These are phyloP conservation scores for Pachypsylla venusta DNA, from an alignment of 1,140 invertebrate genomes.

Conservation along the genomic window DNA sequence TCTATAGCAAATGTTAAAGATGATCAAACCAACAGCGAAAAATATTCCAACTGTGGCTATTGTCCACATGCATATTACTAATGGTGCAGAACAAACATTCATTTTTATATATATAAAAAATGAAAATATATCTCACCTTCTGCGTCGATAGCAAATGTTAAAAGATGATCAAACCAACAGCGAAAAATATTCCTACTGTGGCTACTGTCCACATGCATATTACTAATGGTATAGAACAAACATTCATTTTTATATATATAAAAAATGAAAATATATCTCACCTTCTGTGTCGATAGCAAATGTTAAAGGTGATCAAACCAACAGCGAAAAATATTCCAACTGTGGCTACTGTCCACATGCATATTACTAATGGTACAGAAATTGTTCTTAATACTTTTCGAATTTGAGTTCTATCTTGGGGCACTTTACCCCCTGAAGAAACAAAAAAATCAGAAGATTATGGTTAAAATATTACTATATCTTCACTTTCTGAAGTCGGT, in stretches of 20 bases:
- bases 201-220: conserved; percentile 82
- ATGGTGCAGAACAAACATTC: conserved; percentile 64
- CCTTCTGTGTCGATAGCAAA: conserved; percentile 76
- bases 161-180: conserved; percentile 72
- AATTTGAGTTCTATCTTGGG: conserved; percentile 84
- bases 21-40: conserved; percentile 61
- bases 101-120: too few relatives aligned
- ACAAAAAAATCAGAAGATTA: too few relatives aligned
- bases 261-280: conserved; percentile 32
- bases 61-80: conserved; percentile 82
- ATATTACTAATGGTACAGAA: conserved; percentile 71
- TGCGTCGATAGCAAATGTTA: conserved; percentile 73
- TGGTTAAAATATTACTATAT: too few relatives aligned
- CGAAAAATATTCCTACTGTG: conserved; percentile 65
- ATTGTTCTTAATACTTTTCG: conserved; percentile 66
- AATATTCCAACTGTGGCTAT: conserved; percentile 73
- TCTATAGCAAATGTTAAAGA: conserved; percentile 80
- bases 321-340: conserved; percentile 72
- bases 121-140: conserved; percentile 46
- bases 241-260: too few relatives aligned
- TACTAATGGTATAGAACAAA: conserved; percentile 73
- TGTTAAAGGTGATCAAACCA: conserved; percentile 75
- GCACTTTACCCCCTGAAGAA: conserved; percentile 57
- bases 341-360: conserved; percentile 75
- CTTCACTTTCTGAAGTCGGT: too few relatives aligned